Percentiles rank a stretch among this genome's conserved stretches.
Evolutionary conservation across 2,797 vertebrate genomes (phyloP).

Genomic region (Manis crassicaudata): DNA sequence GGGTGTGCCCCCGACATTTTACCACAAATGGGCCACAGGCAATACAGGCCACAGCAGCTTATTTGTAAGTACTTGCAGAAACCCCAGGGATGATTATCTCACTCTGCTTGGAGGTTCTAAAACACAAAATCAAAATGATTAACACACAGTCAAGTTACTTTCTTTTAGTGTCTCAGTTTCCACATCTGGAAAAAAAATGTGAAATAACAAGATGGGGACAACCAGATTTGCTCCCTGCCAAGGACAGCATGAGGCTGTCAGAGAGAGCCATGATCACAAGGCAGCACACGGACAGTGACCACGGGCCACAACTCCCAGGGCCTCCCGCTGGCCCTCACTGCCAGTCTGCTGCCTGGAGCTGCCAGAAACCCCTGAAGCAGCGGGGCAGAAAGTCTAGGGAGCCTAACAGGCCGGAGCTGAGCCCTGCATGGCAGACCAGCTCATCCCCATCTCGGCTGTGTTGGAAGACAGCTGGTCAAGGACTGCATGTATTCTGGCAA

Average conservation of each 20-base stretch:
- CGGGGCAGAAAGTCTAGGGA: not conserved
- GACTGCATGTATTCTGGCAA: not conserved
- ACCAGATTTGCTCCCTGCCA: too few relatives aligned
- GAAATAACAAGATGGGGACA: not conserved
- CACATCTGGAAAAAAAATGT: not conserved
- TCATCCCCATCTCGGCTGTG: not conserved
- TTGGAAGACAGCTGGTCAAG: not conserved
- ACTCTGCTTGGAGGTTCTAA: not conserved
- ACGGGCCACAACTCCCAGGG: not conserved
- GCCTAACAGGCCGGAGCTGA: not conserved
- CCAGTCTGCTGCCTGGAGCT: rapidly evolving
- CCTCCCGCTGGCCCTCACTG: not conserved
- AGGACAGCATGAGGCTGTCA: not conserved
- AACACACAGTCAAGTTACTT: not conserved
- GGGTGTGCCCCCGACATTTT: not conserved
- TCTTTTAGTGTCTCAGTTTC: not conserved
- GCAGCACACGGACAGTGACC: not conserved
- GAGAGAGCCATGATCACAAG: not conserved
- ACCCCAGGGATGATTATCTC: not conserved
- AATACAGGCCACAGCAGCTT: not conserved
- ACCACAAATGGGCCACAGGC: not conserved
- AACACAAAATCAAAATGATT: not conserved
- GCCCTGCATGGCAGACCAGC: not conserved
- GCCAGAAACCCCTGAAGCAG: not conserved
- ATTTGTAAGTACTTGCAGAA: not conserved